Base-by-base conservation (phyloP, 2,113 vertebrate species). In the Scomber colias region DNA sequence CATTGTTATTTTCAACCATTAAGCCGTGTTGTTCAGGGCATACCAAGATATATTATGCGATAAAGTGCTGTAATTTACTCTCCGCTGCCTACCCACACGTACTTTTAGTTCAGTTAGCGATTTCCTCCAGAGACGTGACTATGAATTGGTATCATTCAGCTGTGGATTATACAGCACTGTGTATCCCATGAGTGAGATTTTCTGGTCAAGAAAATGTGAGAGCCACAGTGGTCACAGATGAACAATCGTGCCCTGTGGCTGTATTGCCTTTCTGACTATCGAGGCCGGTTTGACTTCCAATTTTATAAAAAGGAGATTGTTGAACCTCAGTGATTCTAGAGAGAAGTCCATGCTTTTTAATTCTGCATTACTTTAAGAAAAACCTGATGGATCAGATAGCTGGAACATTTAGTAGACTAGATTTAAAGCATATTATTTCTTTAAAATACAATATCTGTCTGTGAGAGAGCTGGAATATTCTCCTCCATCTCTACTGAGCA, bases 21-120 rank as follows among this genome's bases (percentile, higher is more conserved):
- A 83, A 62, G 46, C 55, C 56, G 40, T 54, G 46, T 61, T 74
- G 66, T 68, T 68, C 65, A 45, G 53, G 3, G 50, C 56, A 66
- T 85, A 83, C 56, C 17, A 48, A 79, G 75, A 77, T 81, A 88
- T 79, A 82, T 77, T 77, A 59, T 56, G 61, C 9, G 9, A 73
- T 79, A 21, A 88, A 88, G 75, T 71, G 77, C 67, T 76, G 71
- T 70, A 77, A 84, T 89, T 83, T 86, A 59, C 67, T 77, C 73
- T 67, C 53, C 21, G 12, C 77, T 61, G 60, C 72, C 55, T 16
- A 70, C 62, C 76, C 85, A 66, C 27, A 14, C 60, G 78, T 75
- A 49, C 84, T 66, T 79, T 85, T 24, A 81, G 63, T 68, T 73
- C 61, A 56, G 71, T 79, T 63, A 1, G 53, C 19, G 16, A 27